These are phyloP conservation scores for Desoria tigrina DNA, from an alignment of 2,888 invertebrate species.

Conservation along the genomic window DNA sequence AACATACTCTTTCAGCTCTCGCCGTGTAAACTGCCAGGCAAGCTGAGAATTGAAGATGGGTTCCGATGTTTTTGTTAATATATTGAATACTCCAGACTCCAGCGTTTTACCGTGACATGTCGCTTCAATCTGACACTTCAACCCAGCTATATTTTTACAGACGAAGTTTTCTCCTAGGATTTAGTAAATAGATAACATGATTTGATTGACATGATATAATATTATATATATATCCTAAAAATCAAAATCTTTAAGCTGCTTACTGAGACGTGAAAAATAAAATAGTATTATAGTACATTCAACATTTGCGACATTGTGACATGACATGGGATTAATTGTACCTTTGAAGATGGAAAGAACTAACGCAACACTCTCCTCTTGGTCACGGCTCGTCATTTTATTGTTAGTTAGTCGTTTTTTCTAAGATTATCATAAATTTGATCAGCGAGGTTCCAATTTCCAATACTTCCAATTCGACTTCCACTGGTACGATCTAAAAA, in stretches of 20 bases:
- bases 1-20: slow-evolving; percentile 35
- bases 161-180: slow-evolving; percentile 42
- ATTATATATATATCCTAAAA: too few species aligned
- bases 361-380: slow-evolving; percentile 5
- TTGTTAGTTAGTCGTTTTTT: neutral
- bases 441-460: too few species aligned
- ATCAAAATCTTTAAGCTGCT: too few species aligned
- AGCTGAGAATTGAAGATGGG: slow-evolving; percentile 39
- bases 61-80: slow-evolving; percentile 26
- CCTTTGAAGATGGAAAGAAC: slow-evolving; percentile 42
- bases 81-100: slow-evolving; percentile 21
- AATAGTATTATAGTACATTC: too few species aligned
- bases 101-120: slow-evolving; percentile 18
- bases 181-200: slow-evolving; percentile 4
- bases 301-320: too few species aligned
- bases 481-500: too few species aligned
- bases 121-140: slow-evolving; percentile 22
- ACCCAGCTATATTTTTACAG: slow-evolving; percentile 23
- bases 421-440: too few species aligned
- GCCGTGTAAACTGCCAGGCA: slow-evolving; percentile 31
- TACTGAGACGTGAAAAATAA: too few species aligned
- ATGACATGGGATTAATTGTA: slow-evolving; percentile 11
- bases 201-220: neutral
- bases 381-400: slow-evolving; percentile 15
- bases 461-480: too few species aligned